Base-by-base conservation (phyloP, 2,113 vertebrate genomes). In the Varanus komodoensis region DNA sequence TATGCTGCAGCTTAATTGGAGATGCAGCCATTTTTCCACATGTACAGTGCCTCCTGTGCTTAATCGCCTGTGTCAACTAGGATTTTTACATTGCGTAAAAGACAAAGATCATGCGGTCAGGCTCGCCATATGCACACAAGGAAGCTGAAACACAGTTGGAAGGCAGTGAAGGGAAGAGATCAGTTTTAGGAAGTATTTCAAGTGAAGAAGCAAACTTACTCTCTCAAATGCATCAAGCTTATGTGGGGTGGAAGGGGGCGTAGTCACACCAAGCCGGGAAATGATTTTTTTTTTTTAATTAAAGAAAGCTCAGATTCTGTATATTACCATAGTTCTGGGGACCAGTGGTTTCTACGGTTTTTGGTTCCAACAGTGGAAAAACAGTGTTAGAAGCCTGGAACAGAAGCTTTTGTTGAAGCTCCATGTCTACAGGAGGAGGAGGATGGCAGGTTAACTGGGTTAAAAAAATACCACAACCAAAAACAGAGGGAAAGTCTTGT, bases 281-380 rank as follows among this genome's bases (percentile, higher is more conserved):
- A 84, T 19, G 38, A 44, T 17, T 19, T 84, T 69, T 84, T 69
- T 84, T 12, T 44, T 44, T 44, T 44, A 44, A 81, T 75, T 57
- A 54, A 74, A 25, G 32, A 52, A 86, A 86, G n/a, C 7, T 74
- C 17, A 86, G 79, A 81, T 9, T 34, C 50, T n/a, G 8, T 44
- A 14, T 86, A 57, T 54, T 75, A 54, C 34, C 74, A n/a, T 44
- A 50, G n/a, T 34, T 86, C 71, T 44, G 7, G 0, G 23, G 52
- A 38, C 84, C 52, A 86, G 8, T 75, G 23, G 71, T 75, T 86
- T 86, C 85, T 57, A 57, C 75, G 34, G 57, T 44, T 85, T 61
- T 52, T 32, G 57, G 8, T 38, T n/a, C 34, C 32, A 50, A 34
- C 17, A 23, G n/a, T 32, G 61, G 32, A n/a, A 29, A 48, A 67